phyloP scores from a whole-genome alignment of 1,140 invertebrate species.

The Diploscapter pachys region DNA sequence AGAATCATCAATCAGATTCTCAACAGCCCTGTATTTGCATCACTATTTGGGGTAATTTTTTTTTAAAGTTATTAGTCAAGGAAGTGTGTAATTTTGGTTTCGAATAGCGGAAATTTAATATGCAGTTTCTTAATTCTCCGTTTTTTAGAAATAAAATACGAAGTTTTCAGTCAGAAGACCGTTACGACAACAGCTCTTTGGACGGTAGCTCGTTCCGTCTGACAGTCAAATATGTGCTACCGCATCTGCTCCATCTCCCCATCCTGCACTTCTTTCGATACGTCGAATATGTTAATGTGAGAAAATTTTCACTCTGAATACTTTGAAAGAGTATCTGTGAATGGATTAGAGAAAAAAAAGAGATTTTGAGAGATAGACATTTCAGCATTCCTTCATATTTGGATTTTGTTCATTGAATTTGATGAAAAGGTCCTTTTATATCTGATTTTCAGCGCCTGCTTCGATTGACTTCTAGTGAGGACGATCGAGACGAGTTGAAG shows the following conservation, averaged over 20 bases:
- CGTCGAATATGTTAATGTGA: constrained; percentile 84
- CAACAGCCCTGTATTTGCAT: too few relatives aligned
- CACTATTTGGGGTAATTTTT: too few relatives aligned
- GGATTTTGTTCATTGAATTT: too few relatives aligned
- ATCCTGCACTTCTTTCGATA: constrained; percentile 92
- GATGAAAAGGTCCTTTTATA: not conserved
- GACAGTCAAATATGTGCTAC: constrained; percentile 76
- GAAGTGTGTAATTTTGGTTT: too few relatives aligned
- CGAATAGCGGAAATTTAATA: too few relatives aligned
- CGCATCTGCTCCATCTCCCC: constrained; percentile 86
- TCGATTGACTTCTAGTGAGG: constrained; percentile 32
- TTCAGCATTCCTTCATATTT: too few relatives aligned
- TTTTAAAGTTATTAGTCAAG: too few relatives aligned
- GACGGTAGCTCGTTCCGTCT: constrained; percentile 27
- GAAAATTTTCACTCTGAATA: constrained; percentile 10
- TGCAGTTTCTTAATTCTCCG: too few relatives aligned
- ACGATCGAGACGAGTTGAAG: constrained; percentile 45
- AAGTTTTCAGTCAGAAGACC: constrained; percentile 2
- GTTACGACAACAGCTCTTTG: not conserved
- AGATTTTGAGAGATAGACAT: too few relatives aligned
- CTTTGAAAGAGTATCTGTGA: not conserved
- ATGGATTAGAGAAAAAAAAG: too few relatives aligned
- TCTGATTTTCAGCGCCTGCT: constrained; percentile 39
- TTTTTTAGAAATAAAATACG: too few relatives aligned
- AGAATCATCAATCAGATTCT: too few relatives aligned